Conservation (phyloP, 23 tunicate genomes). For the Halocynthia aurantium region DNA sequence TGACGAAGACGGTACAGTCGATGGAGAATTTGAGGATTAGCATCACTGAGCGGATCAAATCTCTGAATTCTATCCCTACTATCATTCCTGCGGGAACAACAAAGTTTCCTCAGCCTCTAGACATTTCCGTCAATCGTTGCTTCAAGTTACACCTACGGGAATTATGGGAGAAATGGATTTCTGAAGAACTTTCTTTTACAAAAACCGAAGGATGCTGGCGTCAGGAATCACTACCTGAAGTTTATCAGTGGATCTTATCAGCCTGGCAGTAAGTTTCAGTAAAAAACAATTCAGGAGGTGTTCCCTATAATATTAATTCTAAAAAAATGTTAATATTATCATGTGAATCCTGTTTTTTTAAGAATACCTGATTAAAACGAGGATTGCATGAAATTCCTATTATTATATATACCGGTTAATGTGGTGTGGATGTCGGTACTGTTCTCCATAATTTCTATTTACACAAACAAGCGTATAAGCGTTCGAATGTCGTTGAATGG, state of each 20-base stretch:
- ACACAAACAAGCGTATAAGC: too few species aligned
- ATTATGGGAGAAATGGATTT: conserved; percentile 54
- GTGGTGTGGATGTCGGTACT: too few species aligned
- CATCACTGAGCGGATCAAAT: conserved; percentile 42
- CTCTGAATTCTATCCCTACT: conserved; percentile 44
- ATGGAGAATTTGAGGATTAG: conserved; percentile 46
- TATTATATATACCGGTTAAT: too few species aligned
- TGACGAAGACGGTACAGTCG: conserved; percentile 36
- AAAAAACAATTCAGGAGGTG: conserved; percentile 16
- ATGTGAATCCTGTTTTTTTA: too few species aligned
- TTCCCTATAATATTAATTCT: too few species aligned
- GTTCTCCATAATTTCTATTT: too few species aligned
- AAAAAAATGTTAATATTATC: too few species aligned
- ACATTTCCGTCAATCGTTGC: conserved; percentile 49
- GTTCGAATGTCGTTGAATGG: too few species aligned
- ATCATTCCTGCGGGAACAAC: conserved; percentile 57
- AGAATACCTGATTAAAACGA: conserved; percentile 23
- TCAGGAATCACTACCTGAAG: conserved; percentile 32
- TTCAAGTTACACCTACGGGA: conserved; percentile 48
- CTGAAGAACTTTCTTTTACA: conserved; percentile 50
- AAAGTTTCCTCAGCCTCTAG: conserved; percentile 61
- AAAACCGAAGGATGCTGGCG: conserved; percentile 46
- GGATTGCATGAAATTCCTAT: not conserved
- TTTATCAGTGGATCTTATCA: conserved; percentile 54
- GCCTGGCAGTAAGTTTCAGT: conserved; percentile 47